Conservation (phyloP, 1,140 invertebrate species). For the Formica selysi region DNA sequence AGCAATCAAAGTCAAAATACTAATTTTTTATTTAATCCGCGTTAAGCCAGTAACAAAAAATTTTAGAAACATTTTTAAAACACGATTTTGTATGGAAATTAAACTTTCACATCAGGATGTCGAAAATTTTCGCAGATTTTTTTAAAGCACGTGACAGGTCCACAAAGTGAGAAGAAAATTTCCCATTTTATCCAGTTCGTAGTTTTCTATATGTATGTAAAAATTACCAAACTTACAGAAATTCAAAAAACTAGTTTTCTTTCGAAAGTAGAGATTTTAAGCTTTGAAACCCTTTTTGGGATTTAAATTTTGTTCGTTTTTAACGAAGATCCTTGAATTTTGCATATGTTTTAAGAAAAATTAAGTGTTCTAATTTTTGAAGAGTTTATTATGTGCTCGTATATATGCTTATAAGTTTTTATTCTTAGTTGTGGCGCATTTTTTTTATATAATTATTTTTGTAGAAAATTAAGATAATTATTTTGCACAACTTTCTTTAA, state of each 20-base stretch:
- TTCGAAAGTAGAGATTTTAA: background rate
- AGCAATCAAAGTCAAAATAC: slow-evolving; percentile 2
- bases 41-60: background rate
- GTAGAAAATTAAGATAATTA: no score
- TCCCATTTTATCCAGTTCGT: background rate
- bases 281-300: background rate
- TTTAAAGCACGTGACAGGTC: background rate
- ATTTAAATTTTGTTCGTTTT: background rate
- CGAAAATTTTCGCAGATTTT: background rate
- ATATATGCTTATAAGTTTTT: no score
- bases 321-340: background rate
- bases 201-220: background rate
- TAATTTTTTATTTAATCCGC: background rate
- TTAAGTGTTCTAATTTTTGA: no score
- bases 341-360: no score
- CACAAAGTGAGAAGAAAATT: background rate
- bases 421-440: no score
- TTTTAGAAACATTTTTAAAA: background rate
- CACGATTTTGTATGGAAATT: background rate
- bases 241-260: background rate
- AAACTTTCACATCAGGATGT: background rate
- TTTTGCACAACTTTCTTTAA: no score
- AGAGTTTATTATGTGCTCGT: no score
- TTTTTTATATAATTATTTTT: no score
- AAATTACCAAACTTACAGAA: background rate